Base-by-base conservation (phyloP, 2,888 invertebrate genomes). In the Malthinus seriepunctatus region DNA sequence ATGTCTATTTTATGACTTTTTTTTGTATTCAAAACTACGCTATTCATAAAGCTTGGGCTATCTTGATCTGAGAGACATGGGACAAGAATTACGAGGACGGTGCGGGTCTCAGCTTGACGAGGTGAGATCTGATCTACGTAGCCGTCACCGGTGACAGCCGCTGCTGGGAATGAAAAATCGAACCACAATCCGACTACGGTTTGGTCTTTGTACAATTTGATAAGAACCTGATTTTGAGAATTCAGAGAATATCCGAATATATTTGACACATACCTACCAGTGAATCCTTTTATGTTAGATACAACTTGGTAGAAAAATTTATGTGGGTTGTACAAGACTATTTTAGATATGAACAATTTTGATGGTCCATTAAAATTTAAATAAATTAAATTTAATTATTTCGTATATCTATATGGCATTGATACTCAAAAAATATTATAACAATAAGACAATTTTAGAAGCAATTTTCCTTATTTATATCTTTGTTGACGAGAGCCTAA, bases 111-210 rank as follows among this genome's bases (percentile, higher is more conserved):
- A 62, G 63, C 65, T 64, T 71, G 71, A 71, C 71, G 70, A 70
- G 71, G 63, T 64, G 68, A 71, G 72, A 74, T 74, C 71, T 68
- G 70, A 73, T 73, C 72, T 72, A 69, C 68, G 68, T 66, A 59
- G 67, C 71, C 73, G 73, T 72, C 73, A 72, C 69, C 68, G 70
- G 68, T 72, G 74, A 74, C 74, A 73, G 73, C 69, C 67, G 70
- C 71, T 69, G 74, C 71, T 73, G 73, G 63, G 72, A 74, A 72
- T 73, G 74, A 73, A 72, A 73, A 73, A 74, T 74, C 72, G 72
- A 73, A 71, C 67, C 62, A 61, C 56, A 57, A 56, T 57, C 63
- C 62, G 56, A 52, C 61, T 63, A 56, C 63, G 60, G 56, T 64
- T 60, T 62, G 62, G 66, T 58, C 63, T 61, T 55, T 56, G 51